A percentile compares a stretch with the other conserved stretches of the same genome.
phyloP scores from a whole-genome alignment of 1,140 invertebrate genomes.

The Macrocentrus cingulum region DNA sequence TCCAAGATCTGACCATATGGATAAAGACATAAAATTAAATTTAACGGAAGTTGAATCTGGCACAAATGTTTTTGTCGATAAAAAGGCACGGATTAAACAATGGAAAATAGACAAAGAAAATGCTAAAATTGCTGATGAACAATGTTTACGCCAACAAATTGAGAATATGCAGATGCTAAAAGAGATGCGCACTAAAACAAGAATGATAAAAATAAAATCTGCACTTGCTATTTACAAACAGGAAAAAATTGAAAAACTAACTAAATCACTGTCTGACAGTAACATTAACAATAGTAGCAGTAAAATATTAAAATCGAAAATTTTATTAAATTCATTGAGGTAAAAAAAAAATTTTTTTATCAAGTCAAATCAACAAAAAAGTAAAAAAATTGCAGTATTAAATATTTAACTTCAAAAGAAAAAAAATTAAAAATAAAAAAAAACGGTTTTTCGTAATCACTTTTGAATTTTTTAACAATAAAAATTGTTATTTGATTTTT shows the following conservation, averaged over 20 bases:
- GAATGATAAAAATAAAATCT: constrained; percentile 33
- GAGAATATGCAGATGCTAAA: constrained; percentile 29
- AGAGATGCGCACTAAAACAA: constrained; percentile 30
- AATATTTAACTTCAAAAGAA: too few species aligned
- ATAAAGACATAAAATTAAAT: background rate
- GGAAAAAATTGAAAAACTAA: constrained; percentile 34
- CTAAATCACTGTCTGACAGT: background rate
- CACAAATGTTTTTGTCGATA: constrained; percentile 8
- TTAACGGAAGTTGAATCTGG: background rate
- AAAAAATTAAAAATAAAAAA: too few species aligned
- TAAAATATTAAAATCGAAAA: constrained; percentile 19
- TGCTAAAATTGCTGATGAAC: constrained; percentile 37
- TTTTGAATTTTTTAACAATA: too few species aligned
- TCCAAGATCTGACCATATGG: background rate
- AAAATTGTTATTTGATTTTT: background rate
- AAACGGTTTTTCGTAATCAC: too few species aligned
- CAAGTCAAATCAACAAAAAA: too few species aligned
- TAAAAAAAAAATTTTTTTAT: too few species aligned
- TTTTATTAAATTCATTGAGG: constrained; percentile 42
- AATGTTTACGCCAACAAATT: constrained; percentile 29
- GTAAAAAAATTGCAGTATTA: too few species aligned
- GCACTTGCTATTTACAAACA: constrained; percentile 38
- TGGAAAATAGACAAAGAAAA: constrained; percentile 47
- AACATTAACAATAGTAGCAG: constrained; percentile 17
- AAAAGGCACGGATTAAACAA: constrained; percentile 42